A percentile compares a stretch with the other conserved stretches of the same genome.
These are phyloP conservation scores for Papilio dardanus DNA, from an alignment of 1,140 invertebrate species.

Conservation along the genomic window DNA sequence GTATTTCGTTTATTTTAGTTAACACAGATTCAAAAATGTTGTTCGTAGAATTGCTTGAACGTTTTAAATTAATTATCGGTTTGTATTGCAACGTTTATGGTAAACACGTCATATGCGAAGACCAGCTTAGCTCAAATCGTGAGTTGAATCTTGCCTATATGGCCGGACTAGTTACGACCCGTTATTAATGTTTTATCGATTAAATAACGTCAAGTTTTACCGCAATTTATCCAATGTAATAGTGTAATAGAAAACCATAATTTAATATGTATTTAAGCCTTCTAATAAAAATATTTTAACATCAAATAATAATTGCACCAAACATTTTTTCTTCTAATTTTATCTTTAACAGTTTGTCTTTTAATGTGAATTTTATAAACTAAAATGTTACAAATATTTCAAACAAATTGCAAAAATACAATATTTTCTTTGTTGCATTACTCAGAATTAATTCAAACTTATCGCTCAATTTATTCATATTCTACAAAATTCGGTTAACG, in stretches of 20 bases:
- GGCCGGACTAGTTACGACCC: background rate
- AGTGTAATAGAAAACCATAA: background rate
- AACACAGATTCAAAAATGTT: slow-evolving; percentile 22
- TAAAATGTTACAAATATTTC: background rate
- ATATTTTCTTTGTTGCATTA: background rate
- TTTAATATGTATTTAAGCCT: background rate
- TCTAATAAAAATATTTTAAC: background rate
- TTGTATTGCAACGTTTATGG: slow-evolving; percentile 11
- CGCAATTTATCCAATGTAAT: slow-evolving; percentile 19
- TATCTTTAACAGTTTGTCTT: background rate
- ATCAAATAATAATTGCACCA: background rate
- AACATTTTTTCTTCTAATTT: background rate
- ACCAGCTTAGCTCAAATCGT: slow-evolving; percentile 8
- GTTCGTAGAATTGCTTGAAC: slow-evolving; percentile 22
- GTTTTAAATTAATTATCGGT: slow-evolving; percentile 27
- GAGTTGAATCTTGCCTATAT: slow-evolving; percentile 15
- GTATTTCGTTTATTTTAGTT: slow-evolving; percentile 24
- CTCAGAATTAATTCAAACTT: background rate
- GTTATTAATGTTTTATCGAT: slow-evolving; percentile 23
- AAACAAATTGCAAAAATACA: background rate
- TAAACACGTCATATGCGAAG: slow-evolving; percentile 27
- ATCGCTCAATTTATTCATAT: background rate
- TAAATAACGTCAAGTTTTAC: slow-evolving; percentile 18
- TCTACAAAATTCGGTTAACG: background rate
- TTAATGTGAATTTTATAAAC: background rate